Percentiles rank a stretch among this genome's conserved stretches.
phyloP scores from a whole-genome alignment of 2,888 invertebrate species.

The Drosophila formosana region DNA sequence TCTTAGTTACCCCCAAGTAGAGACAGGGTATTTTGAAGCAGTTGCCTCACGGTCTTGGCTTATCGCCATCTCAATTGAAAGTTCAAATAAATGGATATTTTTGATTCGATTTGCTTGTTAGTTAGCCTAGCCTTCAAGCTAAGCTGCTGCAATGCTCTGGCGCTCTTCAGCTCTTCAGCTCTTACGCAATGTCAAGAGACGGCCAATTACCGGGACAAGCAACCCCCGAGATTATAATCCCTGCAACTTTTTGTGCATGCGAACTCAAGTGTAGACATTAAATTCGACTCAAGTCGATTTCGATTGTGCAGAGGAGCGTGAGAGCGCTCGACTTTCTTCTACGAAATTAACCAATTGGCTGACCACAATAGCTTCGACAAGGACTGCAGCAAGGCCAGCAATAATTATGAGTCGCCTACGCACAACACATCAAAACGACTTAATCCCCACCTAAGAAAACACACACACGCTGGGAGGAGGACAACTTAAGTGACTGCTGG shows the following conservation, averaged over 20 bases:
- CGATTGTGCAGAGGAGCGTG: conserved; percentile 15
- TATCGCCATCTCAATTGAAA: conserved; percentile 65
- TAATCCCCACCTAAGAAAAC: conserved; percentile 62
- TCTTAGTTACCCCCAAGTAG: too few species aligned
- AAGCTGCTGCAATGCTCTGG: conserved; percentile 41
- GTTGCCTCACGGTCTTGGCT: conserved; percentile 37
- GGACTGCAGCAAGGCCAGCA: conserved; percentile 33
- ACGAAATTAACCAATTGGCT: conserved; percentile 82
- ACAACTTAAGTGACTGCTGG: conserved; percentile 71
- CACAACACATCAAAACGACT: conserved; percentile 81
- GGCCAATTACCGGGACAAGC: conserved; percentile 48
- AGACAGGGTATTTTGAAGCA: conserved; percentile 11
- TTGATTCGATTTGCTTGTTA: conserved; percentile 39
- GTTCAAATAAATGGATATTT: conserved; percentile 62
- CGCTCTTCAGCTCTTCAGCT: conserved; percentile 12
- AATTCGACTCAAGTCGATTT: conserved; percentile 32
- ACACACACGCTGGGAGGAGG: conserved; percentile 18
- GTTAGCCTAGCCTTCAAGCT: conserved; percentile 26
- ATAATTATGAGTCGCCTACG: conserved; percentile 77
- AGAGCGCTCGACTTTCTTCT: conserved; percentile 60
- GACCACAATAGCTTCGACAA: conserved; percentile 57
- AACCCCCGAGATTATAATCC: conserved; percentile 45
- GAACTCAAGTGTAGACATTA: conserved; percentile 24
- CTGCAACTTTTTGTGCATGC: conserved; percentile 42
- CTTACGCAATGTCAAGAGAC: conserved; percentile 49